phyloP scores from a whole-genome alignment of 2,888 invertebrate species.

The Diaperis boleti region DNA sequence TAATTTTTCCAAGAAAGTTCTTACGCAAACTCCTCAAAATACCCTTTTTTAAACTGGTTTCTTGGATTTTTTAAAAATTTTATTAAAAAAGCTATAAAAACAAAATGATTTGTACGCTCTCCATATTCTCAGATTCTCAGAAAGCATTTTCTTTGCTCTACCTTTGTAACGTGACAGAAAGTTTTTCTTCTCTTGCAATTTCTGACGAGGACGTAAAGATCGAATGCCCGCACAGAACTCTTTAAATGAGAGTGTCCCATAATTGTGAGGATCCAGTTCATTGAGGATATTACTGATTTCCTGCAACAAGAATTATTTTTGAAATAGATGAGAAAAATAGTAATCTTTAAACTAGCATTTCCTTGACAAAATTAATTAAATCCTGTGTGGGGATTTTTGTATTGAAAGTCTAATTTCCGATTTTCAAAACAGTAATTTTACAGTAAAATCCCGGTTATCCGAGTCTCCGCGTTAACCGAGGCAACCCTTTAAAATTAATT shows the following conservation, averaged over 20 bases:
- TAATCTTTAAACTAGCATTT: neutral
- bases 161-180: slow-evolving; percentile 15
- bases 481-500: too few species aligned
- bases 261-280: slow-evolving; percentile 52
- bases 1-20: too few species aligned
- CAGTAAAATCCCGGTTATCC: too few species aligned
- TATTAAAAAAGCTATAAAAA: too few species aligned
- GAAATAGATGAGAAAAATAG: neutral
- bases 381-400: neutral
- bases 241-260: slow-evolving; percentile 52
- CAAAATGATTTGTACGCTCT: too few species aligned
- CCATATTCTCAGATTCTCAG: too few species aligned
- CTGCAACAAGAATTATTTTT: slow-evolving; percentile 45
- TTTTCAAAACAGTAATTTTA: neutral
- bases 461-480: too few species aligned
- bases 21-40: too few species aligned
- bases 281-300: slow-evolving; percentile 51
- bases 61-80: too few species aligned
- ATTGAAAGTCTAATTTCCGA: slow-evolving; percentile 2
- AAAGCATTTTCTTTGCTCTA: slow-evolving; percentile 9
- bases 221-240: slow-evolving; percentile 56
- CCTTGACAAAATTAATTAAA: neutral
- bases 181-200: slow-evolving; percentile 31
- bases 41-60: too few species aligned
- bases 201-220: slow-evolving; percentile 41